Evolutionary conservation across 2,113 vertebrate species (phyloP).

Genomic region (Pachypanchax playfairii): DNA sequence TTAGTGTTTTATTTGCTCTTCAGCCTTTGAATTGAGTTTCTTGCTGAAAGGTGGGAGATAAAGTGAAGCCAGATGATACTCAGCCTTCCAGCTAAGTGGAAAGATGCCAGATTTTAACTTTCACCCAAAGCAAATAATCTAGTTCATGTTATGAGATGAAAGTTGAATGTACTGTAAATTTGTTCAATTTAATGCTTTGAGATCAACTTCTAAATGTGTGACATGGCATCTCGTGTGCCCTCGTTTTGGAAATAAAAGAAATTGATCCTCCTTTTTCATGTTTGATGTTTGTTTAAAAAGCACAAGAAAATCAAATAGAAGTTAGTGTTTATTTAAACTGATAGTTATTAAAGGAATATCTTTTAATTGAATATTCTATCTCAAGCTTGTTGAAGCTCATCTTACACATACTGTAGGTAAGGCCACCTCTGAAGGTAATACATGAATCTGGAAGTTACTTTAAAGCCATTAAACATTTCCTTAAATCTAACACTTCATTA

Average conservation of each 20-base stretch:
- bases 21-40: constrained; percentile 5
- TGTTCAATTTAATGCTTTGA: constrained; percentile 57
- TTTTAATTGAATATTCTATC: constrained; percentile 45
- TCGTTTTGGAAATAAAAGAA: constrained; percentile 60
- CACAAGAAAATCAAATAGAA: not conserved
- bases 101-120: constrained; percentile 2
- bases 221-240: constrained; percentile 17
- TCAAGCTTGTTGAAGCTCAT: constrained; percentile 16
- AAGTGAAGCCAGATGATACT: constrained; percentile 22
- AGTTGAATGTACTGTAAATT: constrained; percentile 67
- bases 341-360: constrained; percentile 6
- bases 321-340: constrained; percentile 31
- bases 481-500: not conserved
- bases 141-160: not conserved
- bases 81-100: constrained; percentile 12
- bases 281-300: constrained; percentile 13
- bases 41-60: not conserved
- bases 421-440: constrained; percentile 23
- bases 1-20: not conserved
- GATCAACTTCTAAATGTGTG: constrained; percentile 55
- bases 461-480: no score
- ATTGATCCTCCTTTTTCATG: constrained; percentile 28
- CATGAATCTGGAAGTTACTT: not conserved
- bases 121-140: constrained; percentile 15
- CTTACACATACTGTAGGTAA: constrained; percentile 27